Percentiles rank a stretch among this genome's conserved stretches.
Conservation (phyloP, 2,113 vertebrate species). For the Furnarius figulus region DNA sequence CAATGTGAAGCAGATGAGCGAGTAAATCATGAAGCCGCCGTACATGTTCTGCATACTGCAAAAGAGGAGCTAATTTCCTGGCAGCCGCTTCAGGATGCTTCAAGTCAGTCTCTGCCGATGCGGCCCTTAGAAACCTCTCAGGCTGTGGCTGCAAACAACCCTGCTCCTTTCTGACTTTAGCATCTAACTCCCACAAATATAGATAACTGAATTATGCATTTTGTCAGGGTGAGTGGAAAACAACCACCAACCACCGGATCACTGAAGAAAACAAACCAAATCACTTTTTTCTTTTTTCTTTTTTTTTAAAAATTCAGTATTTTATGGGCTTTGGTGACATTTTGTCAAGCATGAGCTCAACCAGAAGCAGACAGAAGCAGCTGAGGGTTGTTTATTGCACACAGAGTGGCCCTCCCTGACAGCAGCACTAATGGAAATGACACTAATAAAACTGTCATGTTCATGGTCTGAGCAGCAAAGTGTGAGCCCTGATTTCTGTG, state of each 20-base stretch:
- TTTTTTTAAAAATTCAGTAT: neutral
- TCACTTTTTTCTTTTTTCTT: accelerated
- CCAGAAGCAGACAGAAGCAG: neutral
- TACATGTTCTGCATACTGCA: slow-evolving; percentile 34
- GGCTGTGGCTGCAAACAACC: neutral
- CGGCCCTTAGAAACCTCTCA: neutral
- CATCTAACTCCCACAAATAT: neutral
- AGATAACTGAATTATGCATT: neutral
- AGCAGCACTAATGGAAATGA: neutral
- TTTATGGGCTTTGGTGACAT: neutral
- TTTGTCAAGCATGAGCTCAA: neutral
- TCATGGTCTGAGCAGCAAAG: neutral
- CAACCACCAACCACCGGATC: neutral
- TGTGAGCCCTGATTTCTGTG: neutral
- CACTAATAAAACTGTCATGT: neutral
- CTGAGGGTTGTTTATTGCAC: neutral
- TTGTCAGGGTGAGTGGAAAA: neutral
- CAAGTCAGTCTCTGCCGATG: neutral
- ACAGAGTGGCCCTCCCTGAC: neutral
- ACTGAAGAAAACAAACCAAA: neutral
- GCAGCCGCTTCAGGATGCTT: neutral
- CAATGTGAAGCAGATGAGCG: slow-evolving; percentile 27
- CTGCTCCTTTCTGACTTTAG: neutral
- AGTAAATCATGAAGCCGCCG: neutral
- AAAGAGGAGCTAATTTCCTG: slow-evolving; percentile 28